Conservation (phyloP, 2,113 vertebrate species). For the Petromus typicus region DNA sequence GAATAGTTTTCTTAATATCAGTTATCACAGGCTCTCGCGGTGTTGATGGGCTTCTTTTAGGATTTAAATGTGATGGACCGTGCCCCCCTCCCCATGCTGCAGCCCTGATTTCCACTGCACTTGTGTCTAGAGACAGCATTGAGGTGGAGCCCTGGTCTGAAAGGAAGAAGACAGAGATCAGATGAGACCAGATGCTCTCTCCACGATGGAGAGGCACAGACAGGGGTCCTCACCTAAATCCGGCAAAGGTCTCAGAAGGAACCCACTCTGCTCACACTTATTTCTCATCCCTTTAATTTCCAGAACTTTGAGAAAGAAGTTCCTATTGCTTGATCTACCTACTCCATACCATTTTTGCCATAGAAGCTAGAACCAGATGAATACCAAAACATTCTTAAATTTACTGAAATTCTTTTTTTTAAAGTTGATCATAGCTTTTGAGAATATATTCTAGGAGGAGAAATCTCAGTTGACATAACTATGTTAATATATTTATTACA, state of each 20-base stretch:
- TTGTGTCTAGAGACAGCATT: neutral
- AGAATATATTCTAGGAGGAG: neutral
- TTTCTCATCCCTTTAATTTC: neutral
- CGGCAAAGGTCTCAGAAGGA: neutral
- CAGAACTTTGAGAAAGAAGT: neutral
- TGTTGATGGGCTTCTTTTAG: neutral
- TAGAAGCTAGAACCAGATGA: neutral
- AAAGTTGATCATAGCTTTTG: neutral
- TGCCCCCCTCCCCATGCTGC: neutral
- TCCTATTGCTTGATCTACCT: neutral
- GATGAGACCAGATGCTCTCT: neutral
- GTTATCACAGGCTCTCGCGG: neutral
- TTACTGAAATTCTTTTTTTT: slow-evolving; percentile 22
- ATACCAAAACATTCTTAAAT: neutral
- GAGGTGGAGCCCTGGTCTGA: neutral
- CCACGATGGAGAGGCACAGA: neutral
- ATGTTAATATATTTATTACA: neutral
- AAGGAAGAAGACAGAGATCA: neutral
- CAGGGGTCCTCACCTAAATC: neutral
- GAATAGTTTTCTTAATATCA: slow-evolving; percentile 16
- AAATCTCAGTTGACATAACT: slow-evolving; percentile 33
- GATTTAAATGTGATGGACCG: neutral
- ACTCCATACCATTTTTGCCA: neutral
- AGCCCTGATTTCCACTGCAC: neutral
- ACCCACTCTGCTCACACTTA: neutral